A percentile compares a stretch with the other conserved stretches of the same genome.
phyloP scores from a whole-genome alignment of 2,888 invertebrate species.

The Vesta saturnalis region DNA sequence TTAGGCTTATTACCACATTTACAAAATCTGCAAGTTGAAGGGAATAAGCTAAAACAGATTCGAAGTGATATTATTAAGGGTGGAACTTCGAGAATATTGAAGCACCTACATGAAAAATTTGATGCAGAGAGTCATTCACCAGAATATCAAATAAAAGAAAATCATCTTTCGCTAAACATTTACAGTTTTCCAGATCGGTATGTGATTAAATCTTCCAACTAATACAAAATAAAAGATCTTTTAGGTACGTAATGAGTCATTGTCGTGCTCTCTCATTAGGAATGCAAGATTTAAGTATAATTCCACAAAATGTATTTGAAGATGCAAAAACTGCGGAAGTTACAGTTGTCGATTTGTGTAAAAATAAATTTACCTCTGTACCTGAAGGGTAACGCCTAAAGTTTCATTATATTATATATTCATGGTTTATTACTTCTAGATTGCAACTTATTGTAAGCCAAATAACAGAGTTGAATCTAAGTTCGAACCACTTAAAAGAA shows the following conservation, averaged over 20 bases:
- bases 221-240: slow-evolving; percentile 19
- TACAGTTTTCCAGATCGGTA: slow-evolving; percentile 48
- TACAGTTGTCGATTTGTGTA: slow-evolving; percentile 81
- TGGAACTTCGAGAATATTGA: slow-evolving; percentile 84
- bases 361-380: slow-evolving; percentile 76
- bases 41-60: slow-evolving; percentile 85
- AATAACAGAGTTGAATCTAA: slow-evolving; percentile 74
- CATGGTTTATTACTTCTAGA: slow-evolving; percentile 56
- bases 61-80: slow-evolving; percentile 84
- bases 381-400: slow-evolving; percentile 71
- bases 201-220: slow-evolving; percentile 49
- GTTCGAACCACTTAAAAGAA: slow-evolving; percentile 72
- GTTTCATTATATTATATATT: not conserved
- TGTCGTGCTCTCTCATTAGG: slow-evolving; percentile 70
- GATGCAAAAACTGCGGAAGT: slow-evolving; percentile 78
- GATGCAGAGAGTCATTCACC: slow-evolving; percentile 36
- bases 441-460: slow-evolving; percentile 64
- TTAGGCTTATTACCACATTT: slow-evolving; percentile 78
- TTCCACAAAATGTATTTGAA: slow-evolving; percentile 78
- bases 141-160: not conserved
- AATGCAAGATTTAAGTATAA: slow-evolving; percentile 68
- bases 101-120: slow-evolving; percentile 75
- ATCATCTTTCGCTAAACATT: not conserved
- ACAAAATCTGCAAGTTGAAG: slow-evolving; percentile 84
- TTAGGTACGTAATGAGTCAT: slow-evolving; percentile 68